Percentiles rank a stretch among this genome's conserved stretches.
Evolutionary conservation across 2,888 invertebrate species (phyloP).

Genomic region (Monopis laevigella): DNA sequence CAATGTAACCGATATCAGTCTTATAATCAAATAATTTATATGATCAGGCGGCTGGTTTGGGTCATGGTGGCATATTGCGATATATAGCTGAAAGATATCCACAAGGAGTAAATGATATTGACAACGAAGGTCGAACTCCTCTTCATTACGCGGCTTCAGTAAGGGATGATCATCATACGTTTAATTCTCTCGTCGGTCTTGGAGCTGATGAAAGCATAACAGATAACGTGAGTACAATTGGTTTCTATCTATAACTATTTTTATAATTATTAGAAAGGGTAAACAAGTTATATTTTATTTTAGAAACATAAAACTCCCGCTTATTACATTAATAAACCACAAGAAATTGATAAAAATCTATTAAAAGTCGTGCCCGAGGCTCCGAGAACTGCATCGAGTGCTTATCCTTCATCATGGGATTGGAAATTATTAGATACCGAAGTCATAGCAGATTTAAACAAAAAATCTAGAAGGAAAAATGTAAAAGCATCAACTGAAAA

Average conservation of each 20-base stretch:
- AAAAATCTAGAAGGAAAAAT: conserved; percentile 48
- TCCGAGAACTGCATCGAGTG: conserved; percentile 78
- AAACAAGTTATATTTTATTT: too few relatives aligned
- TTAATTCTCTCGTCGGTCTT: conserved; percentile 77
- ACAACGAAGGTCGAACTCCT: conserved; percentile 87
- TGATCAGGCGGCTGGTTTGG: conserved; percentile 85
- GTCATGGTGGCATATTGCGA: conserved; percentile 77
- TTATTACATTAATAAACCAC: conserved; percentile 78
- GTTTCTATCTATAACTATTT: too few relatives aligned
- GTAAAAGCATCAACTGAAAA: conserved; percentile 49
- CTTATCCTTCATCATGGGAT: conserved; percentile 76
- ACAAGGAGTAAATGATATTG: conserved; percentile 73
- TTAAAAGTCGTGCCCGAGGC: conserved; percentile 81
- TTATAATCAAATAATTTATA: too few relatives aligned
- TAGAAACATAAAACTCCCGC: conserved; percentile 86
- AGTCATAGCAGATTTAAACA: conserved; percentile 46
- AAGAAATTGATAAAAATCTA: conserved; percentile 79
- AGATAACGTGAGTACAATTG: conserved; percentile 76
- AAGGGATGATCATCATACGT: conserved; percentile 81
- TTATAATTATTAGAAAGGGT: too few relatives aligned
- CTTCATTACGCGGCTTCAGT: conserved; percentile 87
- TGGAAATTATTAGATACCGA: conserved; percentile 72
- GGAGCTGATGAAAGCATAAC: conserved; percentile 86
- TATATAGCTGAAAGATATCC: conserved; percentile 77
- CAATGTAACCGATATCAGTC: too few relatives aligned